Evolutionary conservation across 1,140 invertebrate species (phyloP).

Genomic region (Drosophila obscura): DNA sequence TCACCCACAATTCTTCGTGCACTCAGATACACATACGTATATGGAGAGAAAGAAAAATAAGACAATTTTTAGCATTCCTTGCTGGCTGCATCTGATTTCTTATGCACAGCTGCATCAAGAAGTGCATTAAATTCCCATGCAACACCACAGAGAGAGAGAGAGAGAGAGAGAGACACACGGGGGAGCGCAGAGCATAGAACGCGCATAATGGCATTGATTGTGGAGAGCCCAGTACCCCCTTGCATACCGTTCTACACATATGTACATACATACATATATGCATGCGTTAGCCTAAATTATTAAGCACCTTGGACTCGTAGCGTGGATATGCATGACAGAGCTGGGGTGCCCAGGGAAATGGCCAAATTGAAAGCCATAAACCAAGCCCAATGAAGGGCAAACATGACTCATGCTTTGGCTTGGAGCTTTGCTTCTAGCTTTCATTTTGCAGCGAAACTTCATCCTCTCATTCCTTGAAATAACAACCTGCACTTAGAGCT

Average conservation of each 20-base stretch:
- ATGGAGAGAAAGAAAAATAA: neutral
- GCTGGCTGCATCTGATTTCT: slow-evolving; percentile 49
- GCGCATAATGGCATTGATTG: slow-evolving; percentile 43
- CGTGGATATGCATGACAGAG: slow-evolving; percentile 40
- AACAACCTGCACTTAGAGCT: too few species aligned
- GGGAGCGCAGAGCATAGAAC: slow-evolving; percentile 9
- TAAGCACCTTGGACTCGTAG: slow-evolving; percentile 54
- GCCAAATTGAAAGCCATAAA: slow-evolving; percentile 55
- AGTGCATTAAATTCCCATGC: slow-evolving; percentile 72
- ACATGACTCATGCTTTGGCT: neutral
- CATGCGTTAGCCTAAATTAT: slow-evolving; percentile 54
- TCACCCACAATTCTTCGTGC: neutral
- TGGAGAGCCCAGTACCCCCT: neutral
- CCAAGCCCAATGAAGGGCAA: slow-evolving; percentile 31
- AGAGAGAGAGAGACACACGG: slow-evolving; percentile 6
- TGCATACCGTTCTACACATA: too few species aligned
- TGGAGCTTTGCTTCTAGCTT: neutral
- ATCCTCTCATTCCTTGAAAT: too few species aligned
- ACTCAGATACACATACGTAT: neutral
- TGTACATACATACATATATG: neutral
- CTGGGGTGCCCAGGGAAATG: slow-evolving; percentile 34
- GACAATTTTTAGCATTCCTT: slow-evolving; percentile 30
- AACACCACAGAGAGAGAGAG: slow-evolving; percentile 16
- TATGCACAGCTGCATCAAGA: slow-evolving; percentile 64
- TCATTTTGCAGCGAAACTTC: too few species aligned